Percentiles rank a stretch among this genome's conserved stretches.
These are phyloP conservation scores for Cotesia vestalis DNA, from an alignment of 1,140 invertebrate species.

Conservation along the genomic window DNA sequence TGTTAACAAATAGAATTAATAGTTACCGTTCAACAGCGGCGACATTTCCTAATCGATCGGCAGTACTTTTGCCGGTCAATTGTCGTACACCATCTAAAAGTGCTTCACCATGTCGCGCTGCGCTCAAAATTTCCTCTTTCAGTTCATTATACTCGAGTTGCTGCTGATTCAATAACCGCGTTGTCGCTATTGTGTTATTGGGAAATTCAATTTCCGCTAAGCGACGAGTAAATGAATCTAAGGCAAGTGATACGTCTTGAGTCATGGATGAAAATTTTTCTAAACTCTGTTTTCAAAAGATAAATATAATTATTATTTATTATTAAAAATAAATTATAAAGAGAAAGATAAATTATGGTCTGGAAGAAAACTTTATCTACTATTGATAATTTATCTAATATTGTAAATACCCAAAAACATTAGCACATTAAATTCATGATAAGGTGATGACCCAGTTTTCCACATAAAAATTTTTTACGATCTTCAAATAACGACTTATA, in stretches of 20 bases:
- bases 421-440: conserved; percentile 28
- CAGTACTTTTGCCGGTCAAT: conserved; percentile 63
- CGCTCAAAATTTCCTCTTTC: conserved; percentile 82
- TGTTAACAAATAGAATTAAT: conserved; percentile 13
- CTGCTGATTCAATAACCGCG: conserved; percentile 74
- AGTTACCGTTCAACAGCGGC: conserved; percentile 87
- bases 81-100: conserved; percentile 76
- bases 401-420: background rate
- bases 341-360: background rate
- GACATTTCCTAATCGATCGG: conserved; percentile 85
- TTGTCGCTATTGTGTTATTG: conserved; percentile 81
- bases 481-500: no score
- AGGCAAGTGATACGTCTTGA: conserved; percentile 83
- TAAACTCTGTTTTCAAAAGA: conserved; percentile 74
- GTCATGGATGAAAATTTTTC: conserved; percentile 93
- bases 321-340: conserved; percentile 30
- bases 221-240: conserved; percentile 85
- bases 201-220: conserved; percentile 85
- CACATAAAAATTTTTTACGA: no score
- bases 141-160: conserved; percentile 73
- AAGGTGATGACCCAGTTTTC: no score
- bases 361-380: conserved; percentile 31
- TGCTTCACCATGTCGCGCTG: conserved; percentile 84
- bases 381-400: no score
- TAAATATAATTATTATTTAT: conserved; percentile 18